phyloP scores from a whole-genome alignment of 2,797 vertebrate species.

The Orientallactaga sibirica region DNA sequence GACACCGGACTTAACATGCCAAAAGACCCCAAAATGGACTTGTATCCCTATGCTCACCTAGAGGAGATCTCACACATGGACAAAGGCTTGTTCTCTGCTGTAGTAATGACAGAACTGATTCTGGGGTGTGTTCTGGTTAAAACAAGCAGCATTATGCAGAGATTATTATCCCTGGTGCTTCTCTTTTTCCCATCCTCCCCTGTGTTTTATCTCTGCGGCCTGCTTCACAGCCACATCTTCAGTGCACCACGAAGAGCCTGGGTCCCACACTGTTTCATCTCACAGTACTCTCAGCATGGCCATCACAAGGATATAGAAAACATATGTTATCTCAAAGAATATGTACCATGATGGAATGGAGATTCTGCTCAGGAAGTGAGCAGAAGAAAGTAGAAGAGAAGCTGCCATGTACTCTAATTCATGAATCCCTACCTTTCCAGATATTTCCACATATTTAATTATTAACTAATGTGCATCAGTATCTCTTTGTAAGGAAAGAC shows the following conservation, averaged over 20 bases:
- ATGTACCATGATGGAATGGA: too few species aligned
- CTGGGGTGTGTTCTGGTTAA: neutral
- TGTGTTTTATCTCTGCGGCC: neutral
- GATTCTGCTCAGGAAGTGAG: too few species aligned
- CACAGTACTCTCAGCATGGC: neutral
- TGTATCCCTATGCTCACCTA: neutral
- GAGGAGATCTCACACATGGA: neutral
- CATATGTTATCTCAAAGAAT: too few species aligned
- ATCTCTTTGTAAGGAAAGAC: neutral
- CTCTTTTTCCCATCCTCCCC: neutral
- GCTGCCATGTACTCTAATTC: too few species aligned
- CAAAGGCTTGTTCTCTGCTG: neutral
- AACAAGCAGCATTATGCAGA: neutral
- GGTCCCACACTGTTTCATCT: too few species aligned
- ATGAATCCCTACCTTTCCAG: neutral
- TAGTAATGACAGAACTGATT: neutral
- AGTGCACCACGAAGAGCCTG: too few species aligned
- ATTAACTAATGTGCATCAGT: neutral
- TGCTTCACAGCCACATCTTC: too few species aligned
- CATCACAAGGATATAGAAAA: too few species aligned
- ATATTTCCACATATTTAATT: neutral
- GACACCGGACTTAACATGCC: neutral
- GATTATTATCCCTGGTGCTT: neutral
- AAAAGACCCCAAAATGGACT: slow-evolving; percentile 8
- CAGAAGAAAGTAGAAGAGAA: too few species aligned